Base-by-base conservation (phyloP, 2,888 invertebrate species). In the Phyto melanocephala region DNA sequence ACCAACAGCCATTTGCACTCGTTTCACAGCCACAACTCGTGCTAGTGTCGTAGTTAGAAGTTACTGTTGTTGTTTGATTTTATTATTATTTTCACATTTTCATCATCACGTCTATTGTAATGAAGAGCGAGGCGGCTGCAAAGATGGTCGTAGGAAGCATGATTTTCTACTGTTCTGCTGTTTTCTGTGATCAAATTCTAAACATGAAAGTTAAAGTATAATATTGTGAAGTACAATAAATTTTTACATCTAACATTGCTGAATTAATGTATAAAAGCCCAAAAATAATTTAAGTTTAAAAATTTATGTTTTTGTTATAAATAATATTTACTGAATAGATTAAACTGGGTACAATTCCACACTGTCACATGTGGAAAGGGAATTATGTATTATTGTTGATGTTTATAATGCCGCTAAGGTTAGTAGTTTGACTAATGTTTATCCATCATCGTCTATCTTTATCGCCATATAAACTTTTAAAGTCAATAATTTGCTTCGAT, bases 51-150 rank as follows among this genome's bases (percentile, higher is more conserved):
- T 47, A 22, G 11, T 28, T 37, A 33, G 4, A 28, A 28, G 28
- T 28, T 28, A 6, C 28, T 28, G 8, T 47, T 56, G 6, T 17
- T 50, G 37, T 58, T 56, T 42, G 17, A 65, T 17, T 47, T 24
- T 60, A 50, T 37, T 5, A 47, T 75, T 56, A 56, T 35, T 22
- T 45, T 33, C 20, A 15, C 13, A 72, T 42, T 47, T 62, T 52
- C 28, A 47, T 28, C 28, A 28, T 28, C 3, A 28, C 45, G 35
- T 65, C 35, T 50, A 60, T 60, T 17, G 33, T 22, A 33, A 33
- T 42, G 17, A 45, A 15, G 17, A 52, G 52, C 11, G 7, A 6
- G n/a, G n/a, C 20, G 3, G 11, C 24, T 1, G 15, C 2, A 47
- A 56, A 35, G 0, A 5, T 35, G 56, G 15, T 35, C 33, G 17